Percentiles rank a stretch among this genome's conserved stretches.
phyloP scores from a whole-genome alignment of 1,140 invertebrate genomes.

The Brachionus rotundiformis region DNA sequence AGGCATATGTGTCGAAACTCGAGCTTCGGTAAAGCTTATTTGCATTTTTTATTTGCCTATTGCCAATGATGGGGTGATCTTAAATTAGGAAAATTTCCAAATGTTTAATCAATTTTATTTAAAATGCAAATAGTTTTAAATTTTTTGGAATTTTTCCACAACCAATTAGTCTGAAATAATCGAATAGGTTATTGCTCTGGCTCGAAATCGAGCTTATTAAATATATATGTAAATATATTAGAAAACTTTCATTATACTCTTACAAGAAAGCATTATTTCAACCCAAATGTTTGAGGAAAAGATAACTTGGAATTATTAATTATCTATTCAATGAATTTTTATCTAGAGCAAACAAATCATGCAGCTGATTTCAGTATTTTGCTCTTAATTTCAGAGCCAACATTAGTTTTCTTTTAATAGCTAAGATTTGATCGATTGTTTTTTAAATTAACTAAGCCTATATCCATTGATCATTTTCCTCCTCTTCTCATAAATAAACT shows the following conservation, averaged over 20 bases:
- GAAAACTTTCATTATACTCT: background rate
- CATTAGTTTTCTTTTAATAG: constrained; percentile 7
- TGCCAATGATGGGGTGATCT: background rate
- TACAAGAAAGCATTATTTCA: background rate
- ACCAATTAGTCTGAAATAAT: constrained; percentile 2
- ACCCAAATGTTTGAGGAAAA: background rate
- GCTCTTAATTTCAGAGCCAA: background rate
- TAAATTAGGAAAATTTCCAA: background rate
- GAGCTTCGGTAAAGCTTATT: too few relatives aligned
- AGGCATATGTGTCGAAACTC: background rate
- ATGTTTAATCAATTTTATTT: background rate
- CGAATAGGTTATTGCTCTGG: background rate
- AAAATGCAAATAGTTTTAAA: constrained; percentile 7
- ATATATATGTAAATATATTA: background rate
- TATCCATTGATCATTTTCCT: constrained; percentile 1
- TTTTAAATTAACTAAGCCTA: background rate
- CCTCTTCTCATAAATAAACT: background rate
- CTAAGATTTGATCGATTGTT: constrained; percentile 13
- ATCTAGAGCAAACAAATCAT: constrained; percentile 14
- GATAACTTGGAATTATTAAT: constrained; percentile 3
- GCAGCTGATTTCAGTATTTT: background rate
- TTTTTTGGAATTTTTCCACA: background rate
- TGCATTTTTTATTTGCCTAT: too few relatives aligned
- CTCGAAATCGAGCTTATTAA: background rate
- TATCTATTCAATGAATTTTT: background rate